A percentile compares a stretch with the other conserved stretches of the same genome.
Conservation (phyloP, 2,113 vertebrate genomes). For the Tyto alba region DNA sequence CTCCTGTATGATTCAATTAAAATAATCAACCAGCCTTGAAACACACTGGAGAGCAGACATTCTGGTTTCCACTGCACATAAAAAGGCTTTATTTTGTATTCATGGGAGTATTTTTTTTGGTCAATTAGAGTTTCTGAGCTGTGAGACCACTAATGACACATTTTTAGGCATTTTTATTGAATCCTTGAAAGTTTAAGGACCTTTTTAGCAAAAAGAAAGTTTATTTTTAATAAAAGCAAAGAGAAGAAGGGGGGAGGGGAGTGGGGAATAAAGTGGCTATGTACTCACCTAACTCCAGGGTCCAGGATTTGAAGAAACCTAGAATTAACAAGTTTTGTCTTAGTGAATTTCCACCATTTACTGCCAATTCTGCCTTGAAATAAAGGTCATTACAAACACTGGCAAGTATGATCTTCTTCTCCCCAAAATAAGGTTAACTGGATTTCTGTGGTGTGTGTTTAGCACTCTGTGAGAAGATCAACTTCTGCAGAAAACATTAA, state of each 20-base stretch:
- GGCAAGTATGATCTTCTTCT: not conserved
- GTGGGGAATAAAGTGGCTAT: not conserved
- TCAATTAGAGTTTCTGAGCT: not conserved
- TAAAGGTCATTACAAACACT: not conserved
- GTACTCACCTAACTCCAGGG: not conserved
- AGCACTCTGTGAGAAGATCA: not conserved
- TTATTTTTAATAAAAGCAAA: not conserved
- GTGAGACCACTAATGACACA: not conserved
- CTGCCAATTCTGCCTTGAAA: not conserved
- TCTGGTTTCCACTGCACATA: not conserved
- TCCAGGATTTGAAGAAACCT: not conserved
- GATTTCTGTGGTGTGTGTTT: not conserved
- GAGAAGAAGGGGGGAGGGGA: accelerated
- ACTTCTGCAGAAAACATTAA: not conserved
- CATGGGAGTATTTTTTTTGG: not conserved
- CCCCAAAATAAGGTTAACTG: not conserved
- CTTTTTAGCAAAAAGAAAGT: not conserved
- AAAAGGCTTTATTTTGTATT: not conserved
- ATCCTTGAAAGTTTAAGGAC: not conserved
- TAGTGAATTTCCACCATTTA: not conserved
- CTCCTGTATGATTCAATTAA: not conserved
- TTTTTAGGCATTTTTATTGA: not conserved
- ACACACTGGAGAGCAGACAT: not conserved
- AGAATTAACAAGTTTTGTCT: accelerated
- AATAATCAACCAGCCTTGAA: not conserved